These are phyloP conservation scores for Cyprinodon variegatus DNA, from an alignment of 2,113 vertebrate species.

Conservation along the genomic window DNA sequence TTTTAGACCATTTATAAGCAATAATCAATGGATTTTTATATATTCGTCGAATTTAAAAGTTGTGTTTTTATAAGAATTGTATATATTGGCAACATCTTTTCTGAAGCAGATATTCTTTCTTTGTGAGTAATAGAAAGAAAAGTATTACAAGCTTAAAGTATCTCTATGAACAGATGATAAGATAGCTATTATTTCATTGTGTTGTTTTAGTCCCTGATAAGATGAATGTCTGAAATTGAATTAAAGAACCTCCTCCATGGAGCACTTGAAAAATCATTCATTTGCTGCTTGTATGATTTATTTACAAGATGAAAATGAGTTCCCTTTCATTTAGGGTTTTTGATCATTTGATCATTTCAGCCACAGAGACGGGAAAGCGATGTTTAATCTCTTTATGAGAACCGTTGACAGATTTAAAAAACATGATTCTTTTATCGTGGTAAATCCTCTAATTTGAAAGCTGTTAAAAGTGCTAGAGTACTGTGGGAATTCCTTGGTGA, in stretches of 20 bases:
- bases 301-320: not conserved
- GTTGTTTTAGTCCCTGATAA: not conserved
- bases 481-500: slow-evolving; percentile 27
- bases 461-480: slow-evolving; percentile 15
- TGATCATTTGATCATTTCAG: slow-evolving; percentile 16
- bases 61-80: not conserved
- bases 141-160: too few relatives aligned
- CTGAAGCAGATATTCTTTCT: not conserved
- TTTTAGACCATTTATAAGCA: not conserved
- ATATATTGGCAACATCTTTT: not conserved
- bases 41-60: not conserved
- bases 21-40: not conserved
- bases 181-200: not conserved
- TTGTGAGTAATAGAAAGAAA: not conserved
- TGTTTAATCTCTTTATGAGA: slow-evolving; percentile 24
- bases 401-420: slow-evolving; percentile 24
- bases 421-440: slow-evolving; percentile 15
- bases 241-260: not conserved
- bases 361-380: not conserved
- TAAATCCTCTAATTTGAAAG: slow-evolving; percentile 8
- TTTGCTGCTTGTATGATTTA: slow-evolving; percentile 8
- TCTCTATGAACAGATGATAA: not conserved
- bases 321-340: not conserved
- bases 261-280: not conserved
- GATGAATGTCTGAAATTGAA: slow-evolving; percentile 1